These are phyloP conservation scores for Pocillopora grandis DNA, from an alignment of 92 coral and sea anemone species.

Conservation along the genomic window DNA sequence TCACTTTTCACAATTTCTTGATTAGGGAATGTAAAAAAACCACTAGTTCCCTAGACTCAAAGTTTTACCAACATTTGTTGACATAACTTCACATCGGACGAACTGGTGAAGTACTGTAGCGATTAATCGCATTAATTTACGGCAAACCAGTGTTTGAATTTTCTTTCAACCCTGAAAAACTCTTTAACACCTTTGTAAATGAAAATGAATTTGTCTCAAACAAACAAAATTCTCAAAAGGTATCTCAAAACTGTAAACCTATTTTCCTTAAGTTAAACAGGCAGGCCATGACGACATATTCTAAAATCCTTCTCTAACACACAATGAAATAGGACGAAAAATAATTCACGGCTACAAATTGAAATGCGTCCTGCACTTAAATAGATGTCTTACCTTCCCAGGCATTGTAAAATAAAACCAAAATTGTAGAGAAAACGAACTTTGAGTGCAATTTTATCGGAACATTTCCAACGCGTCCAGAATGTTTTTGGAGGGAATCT, in stretches of 20 bases:
- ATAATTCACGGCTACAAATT: background rate
- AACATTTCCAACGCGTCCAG: background rate
- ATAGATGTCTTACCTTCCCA: constrained; percentile 66
- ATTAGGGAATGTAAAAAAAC: too few species aligned
- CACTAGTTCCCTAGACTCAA: too few species aligned
- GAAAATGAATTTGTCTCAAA: background rate
- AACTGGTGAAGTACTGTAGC: constrained; percentile 9
- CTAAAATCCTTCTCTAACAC: constrained; percentile 11
- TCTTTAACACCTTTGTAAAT: background rate
- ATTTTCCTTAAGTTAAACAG: background rate
- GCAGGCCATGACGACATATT: constrained; percentile 54
- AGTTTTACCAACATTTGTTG: constrained; percentile 18
- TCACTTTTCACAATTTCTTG: background rate
- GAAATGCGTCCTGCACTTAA: background rate
- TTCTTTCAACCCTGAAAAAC: constrained; percentile 18
- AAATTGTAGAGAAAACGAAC: background rate
- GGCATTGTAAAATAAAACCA: constrained; percentile 57
- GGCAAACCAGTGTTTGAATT: constrained; percentile 4
- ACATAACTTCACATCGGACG: constrained; percentile 30
- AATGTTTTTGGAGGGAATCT: constrained; percentile 31
- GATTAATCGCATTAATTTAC: background rate
- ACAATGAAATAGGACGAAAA: background rate
- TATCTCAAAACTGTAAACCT: background rate
- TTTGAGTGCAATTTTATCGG: background rate
- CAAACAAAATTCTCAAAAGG: background rate